Evolutionary conservation across 2,797 vertebrate species (phyloP).

Genomic region (Rhabdophis nuchalis): DNA sequence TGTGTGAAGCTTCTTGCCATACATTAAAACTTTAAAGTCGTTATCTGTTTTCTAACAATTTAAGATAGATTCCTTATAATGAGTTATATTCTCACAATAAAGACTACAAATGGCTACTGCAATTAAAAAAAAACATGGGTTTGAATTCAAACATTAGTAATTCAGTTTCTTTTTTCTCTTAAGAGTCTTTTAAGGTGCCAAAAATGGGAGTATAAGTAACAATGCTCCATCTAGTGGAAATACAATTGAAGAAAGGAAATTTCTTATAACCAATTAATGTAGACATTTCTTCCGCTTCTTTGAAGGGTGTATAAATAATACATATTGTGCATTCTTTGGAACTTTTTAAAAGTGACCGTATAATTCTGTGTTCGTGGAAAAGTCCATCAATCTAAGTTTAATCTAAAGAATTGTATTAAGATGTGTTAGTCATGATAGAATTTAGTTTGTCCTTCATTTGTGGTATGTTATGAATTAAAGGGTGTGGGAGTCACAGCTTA

Average conservation of each 20-base stretch:
- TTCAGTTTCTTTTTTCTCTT: not conserved
- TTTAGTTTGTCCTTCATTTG: not conserved
- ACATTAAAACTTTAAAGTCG: not conserved
- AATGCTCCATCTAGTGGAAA: conserved; percentile 66
- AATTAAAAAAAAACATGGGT: not conserved
- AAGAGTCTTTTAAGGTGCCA: conserved; percentile 1
- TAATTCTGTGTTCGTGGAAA: not conserved
- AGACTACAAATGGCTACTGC: not conserved
- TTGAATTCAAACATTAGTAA: conserved; percentile 17
- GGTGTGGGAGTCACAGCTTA: not conserved
- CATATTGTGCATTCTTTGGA: not conserved
- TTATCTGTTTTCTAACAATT: not conserved
- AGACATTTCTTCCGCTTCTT: not conserved
- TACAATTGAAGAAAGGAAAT: not conserved
- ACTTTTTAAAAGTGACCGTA: not conserved
- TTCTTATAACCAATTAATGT: rapidly evolving
- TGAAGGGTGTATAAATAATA: not conserved
- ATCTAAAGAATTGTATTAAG: not conserved
- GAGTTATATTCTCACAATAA: not conserved
- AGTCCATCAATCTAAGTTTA: not conserved
- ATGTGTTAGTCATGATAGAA: not conserved
- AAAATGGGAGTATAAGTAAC: conserved; percentile 38
- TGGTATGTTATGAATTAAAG: not conserved
- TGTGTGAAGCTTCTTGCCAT: not conserved
- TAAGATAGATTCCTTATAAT: not conserved